phyloP scores from a whole-genome alignment of 2,797 vertebrate species.

The Rhabdomys pumilio region DNA sequence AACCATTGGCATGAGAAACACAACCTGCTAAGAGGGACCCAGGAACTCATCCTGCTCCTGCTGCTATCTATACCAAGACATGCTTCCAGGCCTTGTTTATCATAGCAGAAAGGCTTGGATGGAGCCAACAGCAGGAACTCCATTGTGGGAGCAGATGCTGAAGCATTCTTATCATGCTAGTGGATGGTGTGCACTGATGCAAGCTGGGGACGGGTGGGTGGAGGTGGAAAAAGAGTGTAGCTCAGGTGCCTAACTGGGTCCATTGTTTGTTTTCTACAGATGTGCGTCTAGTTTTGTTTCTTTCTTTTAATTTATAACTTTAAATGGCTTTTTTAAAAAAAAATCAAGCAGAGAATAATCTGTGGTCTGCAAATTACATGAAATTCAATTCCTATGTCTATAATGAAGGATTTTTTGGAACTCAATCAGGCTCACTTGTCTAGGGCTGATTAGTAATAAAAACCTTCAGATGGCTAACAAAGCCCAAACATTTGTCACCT shows the following conservation, averaged over 20 bases:
- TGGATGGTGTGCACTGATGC: not conserved
- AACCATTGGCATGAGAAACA: not conserved
- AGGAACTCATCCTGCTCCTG: not conserved
- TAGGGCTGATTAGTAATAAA: not conserved
- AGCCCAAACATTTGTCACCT: not conserved
- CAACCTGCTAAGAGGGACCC: not conserved
- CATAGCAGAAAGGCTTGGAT: not conserved
- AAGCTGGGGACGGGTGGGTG: not conserved
- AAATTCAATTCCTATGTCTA: not conserved
- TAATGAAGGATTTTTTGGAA: not conserved
- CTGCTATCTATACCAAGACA: not conserved
- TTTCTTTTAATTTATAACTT: slow-evolving; percentile 2
- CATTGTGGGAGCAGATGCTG: not conserved
- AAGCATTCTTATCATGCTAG: not conserved
- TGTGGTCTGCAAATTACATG: not conserved
- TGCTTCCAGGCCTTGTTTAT: not conserved
- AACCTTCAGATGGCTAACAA: not conserved
- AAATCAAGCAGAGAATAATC: slow-evolving; percentile 1
- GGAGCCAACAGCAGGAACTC: not conserved
- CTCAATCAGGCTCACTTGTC: not conserved
- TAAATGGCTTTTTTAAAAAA: not conserved
- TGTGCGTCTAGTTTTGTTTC: not conserved
- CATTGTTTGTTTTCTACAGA: not conserved
- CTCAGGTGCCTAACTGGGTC: not conserved
- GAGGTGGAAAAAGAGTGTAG: not conserved